These are phyloP conservation scores for Calliopsis andreniformis DNA, from an alignment of 1,140 invertebrate genomes.

Conservation along the genomic window DNA sequence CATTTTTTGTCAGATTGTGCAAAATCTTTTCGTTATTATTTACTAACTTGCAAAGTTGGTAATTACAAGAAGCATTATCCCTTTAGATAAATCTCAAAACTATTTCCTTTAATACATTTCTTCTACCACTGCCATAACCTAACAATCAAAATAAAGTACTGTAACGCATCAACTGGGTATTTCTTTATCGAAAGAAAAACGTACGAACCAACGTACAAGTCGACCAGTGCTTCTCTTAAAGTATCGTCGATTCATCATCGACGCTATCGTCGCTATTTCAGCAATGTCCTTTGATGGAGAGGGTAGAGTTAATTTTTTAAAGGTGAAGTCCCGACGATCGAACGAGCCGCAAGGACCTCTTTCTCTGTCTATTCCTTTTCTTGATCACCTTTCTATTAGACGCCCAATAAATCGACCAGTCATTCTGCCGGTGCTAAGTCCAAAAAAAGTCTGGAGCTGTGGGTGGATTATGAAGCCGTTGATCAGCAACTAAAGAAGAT, in stretches of 20 bases:
- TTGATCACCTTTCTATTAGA: constrained; percentile 56
- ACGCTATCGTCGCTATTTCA: constrained; percentile 42
- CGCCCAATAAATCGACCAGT: constrained; percentile 61
- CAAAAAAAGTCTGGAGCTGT: constrained; percentile 44
- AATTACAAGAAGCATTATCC: too few relatives aligned
- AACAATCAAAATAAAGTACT: too few relatives aligned
- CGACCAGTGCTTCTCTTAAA: too few relatives aligned
- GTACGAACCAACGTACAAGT: too few relatives aligned
- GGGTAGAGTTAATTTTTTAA: constrained; percentile 49
- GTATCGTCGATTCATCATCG: constrained; percentile 32
- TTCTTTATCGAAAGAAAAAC: too few relatives aligned
- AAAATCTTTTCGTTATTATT: too few relatives aligned
- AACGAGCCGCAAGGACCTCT: neutral
- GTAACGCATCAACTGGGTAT: too few relatives aligned
- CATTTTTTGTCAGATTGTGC: too few relatives aligned
- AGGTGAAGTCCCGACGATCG: constrained; percentile 33
- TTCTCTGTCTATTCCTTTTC: neutral
- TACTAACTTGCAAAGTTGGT: too few relatives aligned
- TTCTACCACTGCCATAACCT: too few relatives aligned
- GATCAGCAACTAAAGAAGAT: constrained; percentile 65
- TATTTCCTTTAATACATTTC: too few relatives aligned
- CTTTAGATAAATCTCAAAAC: too few relatives aligned
- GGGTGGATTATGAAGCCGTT: constrained; percentile 63
- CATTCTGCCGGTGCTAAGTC: constrained; percentile 51
- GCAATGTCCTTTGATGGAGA: constrained; percentile 22